A percentile compares a stretch with the other conserved stretches of the same genome.
Conservation (phyloP, 2,113 vertebrate species). For the Laticauda laticaudata region DNA sequence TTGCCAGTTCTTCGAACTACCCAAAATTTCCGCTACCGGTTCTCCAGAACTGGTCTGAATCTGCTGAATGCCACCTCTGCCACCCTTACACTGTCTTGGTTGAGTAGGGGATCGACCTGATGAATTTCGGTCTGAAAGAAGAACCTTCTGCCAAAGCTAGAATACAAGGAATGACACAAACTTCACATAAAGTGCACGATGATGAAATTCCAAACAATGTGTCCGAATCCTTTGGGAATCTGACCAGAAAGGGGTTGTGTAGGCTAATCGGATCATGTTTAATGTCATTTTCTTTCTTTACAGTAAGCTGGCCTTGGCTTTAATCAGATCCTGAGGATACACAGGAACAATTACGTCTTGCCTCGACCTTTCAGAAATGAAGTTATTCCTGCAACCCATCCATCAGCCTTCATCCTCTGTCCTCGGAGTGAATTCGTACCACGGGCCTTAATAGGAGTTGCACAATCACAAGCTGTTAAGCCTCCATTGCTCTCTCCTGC, state of each 20-base stretch:
- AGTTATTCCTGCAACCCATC: constrained; percentile 49
- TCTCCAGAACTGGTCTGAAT: no score
- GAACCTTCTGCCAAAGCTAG: neutral
- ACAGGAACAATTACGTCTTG: constrained; percentile 60
- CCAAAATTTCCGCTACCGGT: no score
- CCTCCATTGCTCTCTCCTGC: neutral
- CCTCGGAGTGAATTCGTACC: constrained; percentile 31
- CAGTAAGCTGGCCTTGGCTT: constrained; percentile 14
- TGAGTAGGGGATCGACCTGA: neutral
- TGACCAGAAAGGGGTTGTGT: accelerated
- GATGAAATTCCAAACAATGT: neutral
- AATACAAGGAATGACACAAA: neutral
- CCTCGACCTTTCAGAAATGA: constrained; percentile 60
- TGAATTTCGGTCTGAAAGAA: neutral
- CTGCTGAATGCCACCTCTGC: no score
- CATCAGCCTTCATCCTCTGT: neutral
- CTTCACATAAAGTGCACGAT: neutral
- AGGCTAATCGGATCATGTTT: constrained; percentile 4
- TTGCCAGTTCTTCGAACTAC: no score
- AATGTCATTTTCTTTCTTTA: neutral
- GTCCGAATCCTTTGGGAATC: neutral
- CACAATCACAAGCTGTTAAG: accelerated
- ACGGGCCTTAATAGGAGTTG: constrained; percentile 3
- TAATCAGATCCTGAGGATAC: constrained; percentile 65
- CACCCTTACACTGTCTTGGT: neutral